Percentiles rank a stretch among this genome's conserved stretches.
phyloP scores from a whole-genome alignment of 2,797 vertebrate genomes.

The Atherinosoma microstoma region DNA sequence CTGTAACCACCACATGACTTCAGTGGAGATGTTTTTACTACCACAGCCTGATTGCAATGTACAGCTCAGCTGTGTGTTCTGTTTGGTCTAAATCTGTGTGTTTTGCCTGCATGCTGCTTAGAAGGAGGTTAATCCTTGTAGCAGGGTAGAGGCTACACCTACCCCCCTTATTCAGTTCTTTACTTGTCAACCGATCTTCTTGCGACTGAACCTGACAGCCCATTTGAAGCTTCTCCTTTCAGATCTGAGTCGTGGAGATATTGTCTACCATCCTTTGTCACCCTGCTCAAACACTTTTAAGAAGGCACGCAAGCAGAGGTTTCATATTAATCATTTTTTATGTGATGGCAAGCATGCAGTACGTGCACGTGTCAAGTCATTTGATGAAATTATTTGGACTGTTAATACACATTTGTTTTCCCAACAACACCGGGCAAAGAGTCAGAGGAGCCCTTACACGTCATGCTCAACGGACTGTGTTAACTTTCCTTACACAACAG shows the following conservation, averaged over 20 bases:
- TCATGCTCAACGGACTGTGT: constrained; percentile 49
- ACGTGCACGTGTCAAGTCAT: neutral
- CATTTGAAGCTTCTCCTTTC: constrained; percentile 33
- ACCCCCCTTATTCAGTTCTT: constrained; percentile 11
- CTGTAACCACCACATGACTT: neutral
- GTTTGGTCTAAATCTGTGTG: constrained; percentile 25
- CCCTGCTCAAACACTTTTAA: constrained; percentile 3
- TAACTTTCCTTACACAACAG: constrained; percentile 65
- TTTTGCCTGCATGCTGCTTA: constrained; percentile 40
- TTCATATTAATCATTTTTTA: neutral
- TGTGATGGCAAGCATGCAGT: neutral
- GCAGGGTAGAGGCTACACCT: constrained; percentile 15
- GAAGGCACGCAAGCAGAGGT: neutral
- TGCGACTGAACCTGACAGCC: constrained; percentile 34
- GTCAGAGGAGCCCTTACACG: constrained; percentile 24
- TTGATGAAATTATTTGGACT: constrained; percentile 6
- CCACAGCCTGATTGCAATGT: neutral
- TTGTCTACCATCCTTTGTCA: constrained; percentile 22
- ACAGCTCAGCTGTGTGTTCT: constrained; percentile 33
- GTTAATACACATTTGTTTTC: constrained; percentile 30
- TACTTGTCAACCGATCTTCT: constrained; percentile 44
- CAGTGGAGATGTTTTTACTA: neutral
- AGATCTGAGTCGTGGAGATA: constrained; percentile 27
- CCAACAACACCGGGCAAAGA: constrained; percentile 17
- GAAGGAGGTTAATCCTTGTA: constrained; percentile 27